Conservation (phyloP, 2,888 invertebrate species). For the Nesidiocoris tenuis region DNA sequence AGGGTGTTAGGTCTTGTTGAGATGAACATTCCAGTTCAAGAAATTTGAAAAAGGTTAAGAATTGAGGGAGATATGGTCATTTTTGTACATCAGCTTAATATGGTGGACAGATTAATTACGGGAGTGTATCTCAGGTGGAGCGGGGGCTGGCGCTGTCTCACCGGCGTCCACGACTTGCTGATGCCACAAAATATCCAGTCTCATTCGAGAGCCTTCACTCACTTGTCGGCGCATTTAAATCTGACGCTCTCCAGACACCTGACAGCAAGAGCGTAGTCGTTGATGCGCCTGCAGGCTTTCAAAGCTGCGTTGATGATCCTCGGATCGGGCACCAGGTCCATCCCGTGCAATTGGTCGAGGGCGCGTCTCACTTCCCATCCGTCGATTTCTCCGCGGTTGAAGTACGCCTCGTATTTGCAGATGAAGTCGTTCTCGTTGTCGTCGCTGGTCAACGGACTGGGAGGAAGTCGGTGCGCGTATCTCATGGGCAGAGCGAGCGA, state of each 20-base stretch:
- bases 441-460: not conserved
- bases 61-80: too few relatives aligned
- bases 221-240: constrained; percentile 75
- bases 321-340: constrained; percentile 91
- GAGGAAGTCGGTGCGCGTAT: not conserved
- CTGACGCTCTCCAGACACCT: constrained; percentile 90
- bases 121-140: too few relatives aligned
- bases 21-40: too few relatives aligned
- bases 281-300: constrained; percentile 86
- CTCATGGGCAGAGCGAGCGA: not conserved
- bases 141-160: too few relatives aligned
- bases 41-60: too few relatives aligned
- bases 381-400: constrained; percentile 83
- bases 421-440: not conserved
- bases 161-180: too few relatives aligned
- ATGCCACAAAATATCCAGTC: too few relatives aligned
- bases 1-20: too few relatives aligned
- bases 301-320: constrained; percentile 80
- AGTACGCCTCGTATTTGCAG: constrained; percentile 58
- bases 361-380: constrained; percentile 91
- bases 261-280: constrained; percentile 88
- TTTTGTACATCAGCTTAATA: too few relatives aligned
- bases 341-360: constrained; percentile 74
- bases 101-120: too few relatives aligned
- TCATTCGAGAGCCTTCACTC: too few relatives aligned